Evolutionary conservation across 2,113 vertebrate genomes (phyloP), one percentile per base, ranked within the genome.

Genomic region (Dicaeum eximium): DNA sequence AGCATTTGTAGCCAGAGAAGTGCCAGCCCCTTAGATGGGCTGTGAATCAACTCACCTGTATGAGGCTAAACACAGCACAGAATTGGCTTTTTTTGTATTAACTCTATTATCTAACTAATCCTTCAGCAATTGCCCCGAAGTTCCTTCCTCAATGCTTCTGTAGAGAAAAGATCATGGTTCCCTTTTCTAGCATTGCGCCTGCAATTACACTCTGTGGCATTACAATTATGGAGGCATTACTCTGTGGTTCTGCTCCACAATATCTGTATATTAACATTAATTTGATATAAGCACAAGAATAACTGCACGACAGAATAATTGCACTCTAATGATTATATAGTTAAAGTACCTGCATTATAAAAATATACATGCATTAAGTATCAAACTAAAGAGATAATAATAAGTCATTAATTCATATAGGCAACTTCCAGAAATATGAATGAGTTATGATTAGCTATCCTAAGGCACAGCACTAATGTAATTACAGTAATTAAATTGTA

Each of bases 361-460:
- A 96, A 97, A 97, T 96, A 95, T 71, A 95, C 88, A 88, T 86
- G 93, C 81, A 90, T 78, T 94, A 96, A 97, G 65, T 88, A 96
- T 87, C 85, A 93, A 97, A 90, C 72, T 85, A 91, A 94, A 95
- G 90, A 92, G 90, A 92, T 95, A 95, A 96, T 97, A 95, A 95
- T 96, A 96, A 96, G 93, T 81, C 93, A 94, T 95, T 93, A 97
- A 92, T 96, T 96, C 87, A 88, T 94, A 92, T 80, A 86, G 78
- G 86, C 90, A 95, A 92, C 88, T 92, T 94, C 92, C 87, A 95
- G 93, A 94, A 96, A 82, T 89, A 95, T 93, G 91, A 96, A 95
- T 93, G 90, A 92, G 74, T 92, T 94, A 88, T 93, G 92, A 97
- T 97, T 95, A 96, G 80, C 90, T 87, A 74, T 91, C 90, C 86